Evolutionary conservation across 2,888 invertebrate species (phyloP).

Genomic region (Drosophila mettleri): DNA sequence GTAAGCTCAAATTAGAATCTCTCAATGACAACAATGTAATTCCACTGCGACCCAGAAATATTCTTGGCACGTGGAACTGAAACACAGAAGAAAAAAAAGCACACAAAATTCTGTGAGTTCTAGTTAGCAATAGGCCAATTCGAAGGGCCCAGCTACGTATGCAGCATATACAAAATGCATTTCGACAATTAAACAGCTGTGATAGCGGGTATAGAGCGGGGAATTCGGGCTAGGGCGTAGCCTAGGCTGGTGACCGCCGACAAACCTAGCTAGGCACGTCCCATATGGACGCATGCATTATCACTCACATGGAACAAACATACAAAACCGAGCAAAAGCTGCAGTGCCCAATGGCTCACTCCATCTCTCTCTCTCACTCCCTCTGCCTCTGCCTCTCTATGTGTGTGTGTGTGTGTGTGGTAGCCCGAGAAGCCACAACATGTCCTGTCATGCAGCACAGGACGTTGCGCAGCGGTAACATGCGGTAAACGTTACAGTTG

Average conservation of each 20-base stretch:
- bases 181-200: conserved; percentile 63
- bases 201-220: not conserved
- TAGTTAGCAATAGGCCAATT: conserved; percentile 30
- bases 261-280: conserved; percentile 29
- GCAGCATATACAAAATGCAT: conserved; percentile 48
- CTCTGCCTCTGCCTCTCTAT: not conserved
- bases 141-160: conserved; percentile 14
- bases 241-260: conserved; percentile 11
- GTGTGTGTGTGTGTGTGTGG: conserved; percentile 45
- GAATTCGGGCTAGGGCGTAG: not conserved
- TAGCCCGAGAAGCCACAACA: conserved; percentile 74
- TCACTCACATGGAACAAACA: conserved; percentile 69
- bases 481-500: conserved; percentile 81
- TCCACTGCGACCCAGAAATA: not conserved
- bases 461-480: conserved; percentile 72
- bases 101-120: not conserved
- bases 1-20: not conserved
- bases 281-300: conserved; percentile 62
- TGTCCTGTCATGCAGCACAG: conserved; percentile 79
- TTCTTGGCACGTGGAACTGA: not conserved
- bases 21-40: conserved; percentile 12
- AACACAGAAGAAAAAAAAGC: not conserved
- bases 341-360: not conserved
- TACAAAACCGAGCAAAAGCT: conserved; percentile 41
- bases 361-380: conserved; percentile 4